These are phyloP conservation scores for Actinia tenebrosa DNA, from an alignment of 64 coral and sea anemone species.

Conservation along the genomic window DNA sequence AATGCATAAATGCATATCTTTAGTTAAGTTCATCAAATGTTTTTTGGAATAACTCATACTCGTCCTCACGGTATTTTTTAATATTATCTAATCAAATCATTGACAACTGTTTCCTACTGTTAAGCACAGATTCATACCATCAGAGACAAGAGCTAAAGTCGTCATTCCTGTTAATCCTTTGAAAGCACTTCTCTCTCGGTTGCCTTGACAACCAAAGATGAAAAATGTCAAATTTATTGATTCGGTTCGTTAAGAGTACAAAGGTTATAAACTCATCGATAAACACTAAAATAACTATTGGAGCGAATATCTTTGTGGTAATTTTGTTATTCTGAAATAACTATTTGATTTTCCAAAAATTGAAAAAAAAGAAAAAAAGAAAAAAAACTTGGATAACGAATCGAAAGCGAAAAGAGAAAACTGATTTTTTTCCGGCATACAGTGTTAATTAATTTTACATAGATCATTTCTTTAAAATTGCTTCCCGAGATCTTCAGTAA, in stretches of 20 bases:
- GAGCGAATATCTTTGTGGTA: not conserved
- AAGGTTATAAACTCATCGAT: slow-evolving; percentile 3
- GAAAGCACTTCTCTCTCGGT: not conserved
- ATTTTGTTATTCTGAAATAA: not conserved
- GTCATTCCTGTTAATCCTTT: not conserved
- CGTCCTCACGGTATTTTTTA: not conserved
- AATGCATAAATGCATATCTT: not conserved
- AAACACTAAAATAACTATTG: not conserved
- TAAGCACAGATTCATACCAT: not conserved
- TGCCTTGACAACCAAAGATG: not conserved
- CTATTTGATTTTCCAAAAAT: too few relatives aligned
- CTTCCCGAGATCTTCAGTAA: not conserved
- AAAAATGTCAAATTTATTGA: slow-evolving; percentile 1
- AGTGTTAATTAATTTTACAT: slow-evolving; percentile 2
- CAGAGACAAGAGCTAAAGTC: not conserved
- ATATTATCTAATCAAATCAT: not conserved
- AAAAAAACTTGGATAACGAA: too few relatives aligned
- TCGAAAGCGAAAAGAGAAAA: too few relatives aligned
- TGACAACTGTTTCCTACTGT: not conserved
- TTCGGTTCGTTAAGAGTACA: not conserved
- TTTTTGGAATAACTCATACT: not conserved
- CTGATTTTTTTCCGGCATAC: too few relatives aligned
- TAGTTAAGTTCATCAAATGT: not conserved
- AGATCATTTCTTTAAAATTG: not conserved
- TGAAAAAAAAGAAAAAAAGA: too few relatives aligned